These are phyloP conservation scores for Panagrolaimus sp. DNA, from an alignment of 1,140 invertebrate species.

Conservation along the genomic window DNA sequence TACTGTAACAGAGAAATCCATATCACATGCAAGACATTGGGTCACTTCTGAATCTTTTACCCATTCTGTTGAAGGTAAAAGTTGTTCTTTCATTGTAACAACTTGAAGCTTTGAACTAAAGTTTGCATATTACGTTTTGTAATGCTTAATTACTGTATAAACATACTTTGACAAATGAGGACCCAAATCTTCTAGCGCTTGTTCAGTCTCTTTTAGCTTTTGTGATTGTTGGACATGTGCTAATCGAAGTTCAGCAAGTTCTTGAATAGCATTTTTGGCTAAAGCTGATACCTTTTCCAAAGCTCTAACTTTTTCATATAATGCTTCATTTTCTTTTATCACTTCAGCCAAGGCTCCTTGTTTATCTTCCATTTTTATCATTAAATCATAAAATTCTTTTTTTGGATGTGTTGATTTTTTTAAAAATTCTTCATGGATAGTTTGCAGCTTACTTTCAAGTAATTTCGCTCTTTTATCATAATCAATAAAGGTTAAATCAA, in stretches of 20 bases:
- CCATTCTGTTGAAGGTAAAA: conserved; percentile 66
- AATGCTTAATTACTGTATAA: background rate
- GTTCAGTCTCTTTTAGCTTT: conserved; percentile 1
- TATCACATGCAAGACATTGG: conserved; percentile 71
- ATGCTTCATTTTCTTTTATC: background rate
- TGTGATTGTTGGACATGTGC: background rate
- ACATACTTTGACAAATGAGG: conserved; percentile 1
- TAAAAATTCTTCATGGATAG: no score
- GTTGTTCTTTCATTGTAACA: conserved; percentile 28
- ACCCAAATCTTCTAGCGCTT: background rate
- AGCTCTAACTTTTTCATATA: background rate
- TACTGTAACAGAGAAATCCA: conserved; percentile 69
- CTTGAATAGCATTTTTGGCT: background rate
- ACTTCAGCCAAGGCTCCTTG: background rate
- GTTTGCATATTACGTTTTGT: background rate
- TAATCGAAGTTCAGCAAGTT: background rate
- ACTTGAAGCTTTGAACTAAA: conserved; percentile 10
- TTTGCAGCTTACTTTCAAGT: no score
- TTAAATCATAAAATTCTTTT: background rate
- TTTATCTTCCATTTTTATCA: conserved; percentile 10
- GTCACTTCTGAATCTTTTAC: conserved; percentile 68
- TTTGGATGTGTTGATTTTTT: background rate
- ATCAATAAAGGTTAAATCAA: no score
- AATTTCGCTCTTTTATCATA: no score
- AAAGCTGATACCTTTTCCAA: background rate